These are phyloP conservation scores for Caenorhabditis sp. DNA, from an alignment of 2,888 invertebrate genomes.

Conservation along the genomic window DNA sequence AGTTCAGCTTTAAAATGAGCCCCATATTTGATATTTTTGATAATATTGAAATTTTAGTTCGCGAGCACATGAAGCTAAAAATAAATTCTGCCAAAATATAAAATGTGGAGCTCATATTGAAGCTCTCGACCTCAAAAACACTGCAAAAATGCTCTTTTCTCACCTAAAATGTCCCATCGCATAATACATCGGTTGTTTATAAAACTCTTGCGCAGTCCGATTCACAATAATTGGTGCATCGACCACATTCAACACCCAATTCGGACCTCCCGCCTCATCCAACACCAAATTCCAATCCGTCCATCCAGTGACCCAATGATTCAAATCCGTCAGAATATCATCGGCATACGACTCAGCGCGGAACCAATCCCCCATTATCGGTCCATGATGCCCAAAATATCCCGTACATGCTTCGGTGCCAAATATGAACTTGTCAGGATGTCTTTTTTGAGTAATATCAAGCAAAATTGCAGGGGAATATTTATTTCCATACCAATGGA, in stretches of 20 bases:
- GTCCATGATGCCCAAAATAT: conserved; percentile 69
- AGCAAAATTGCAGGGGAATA: conserved; percentile 76
- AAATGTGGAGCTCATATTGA: too few relatives aligned
- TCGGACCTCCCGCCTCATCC: conserved; percentile 82
- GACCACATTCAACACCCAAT: conserved; percentile 83
- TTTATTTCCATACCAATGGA: conserved; percentile 83
- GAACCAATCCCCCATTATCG: conserved; percentile 81
- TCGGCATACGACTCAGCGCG: conserved; percentile 77
- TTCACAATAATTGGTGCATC: conserved; percentile 82
- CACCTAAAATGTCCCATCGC: conserved; percentile 80
- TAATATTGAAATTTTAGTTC: too few relatives aligned
- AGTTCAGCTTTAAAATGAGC: too few relatives aligned
- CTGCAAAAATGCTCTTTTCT: too few relatives aligned
- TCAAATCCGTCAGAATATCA: conserved; percentile 76
- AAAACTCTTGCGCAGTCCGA: conserved; percentile 76
- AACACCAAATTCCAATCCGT: conserved; percentile 89
- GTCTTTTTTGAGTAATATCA: conserved; percentile 76
- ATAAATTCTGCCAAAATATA: too few relatives aligned
- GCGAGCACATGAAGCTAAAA: too few relatives aligned
- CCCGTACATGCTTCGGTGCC: conserved; percentile 78
- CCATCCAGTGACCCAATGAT: conserved; percentile 84
- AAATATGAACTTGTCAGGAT: conserved; percentile 80
- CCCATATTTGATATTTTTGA: too few relatives aligned
- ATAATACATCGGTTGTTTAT: conserved; percentile 89
- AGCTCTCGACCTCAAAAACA: too few relatives aligned